These are phyloP conservation scores for Cephalopachus bancanus DNA, from an alignment of 2,797 vertebrate genomes.

Conservation along the genomic window DNA sequence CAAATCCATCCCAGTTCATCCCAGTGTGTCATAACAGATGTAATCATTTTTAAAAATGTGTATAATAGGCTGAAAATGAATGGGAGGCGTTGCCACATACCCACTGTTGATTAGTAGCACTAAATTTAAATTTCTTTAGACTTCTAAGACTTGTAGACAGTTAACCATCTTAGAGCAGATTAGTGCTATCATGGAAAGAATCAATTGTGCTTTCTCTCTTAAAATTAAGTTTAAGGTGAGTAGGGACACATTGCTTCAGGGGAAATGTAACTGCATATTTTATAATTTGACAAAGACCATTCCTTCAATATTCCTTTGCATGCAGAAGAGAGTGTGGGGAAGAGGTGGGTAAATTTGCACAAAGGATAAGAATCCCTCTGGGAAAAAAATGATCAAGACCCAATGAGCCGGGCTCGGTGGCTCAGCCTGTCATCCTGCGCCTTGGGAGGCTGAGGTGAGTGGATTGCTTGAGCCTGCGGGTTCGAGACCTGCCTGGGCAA, in stretches of 20 bases:
- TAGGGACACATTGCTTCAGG: background rate
- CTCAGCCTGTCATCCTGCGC: no score
- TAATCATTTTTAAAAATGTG: background rate
- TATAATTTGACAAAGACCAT: background rate
- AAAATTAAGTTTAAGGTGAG: slow-evolving; percentile 46
- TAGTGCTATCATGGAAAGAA: background rate
- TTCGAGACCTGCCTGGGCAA: no score
- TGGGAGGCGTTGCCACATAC: background rate
- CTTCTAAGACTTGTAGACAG: background rate
- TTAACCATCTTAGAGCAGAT: background rate
- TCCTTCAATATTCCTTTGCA: background rate
- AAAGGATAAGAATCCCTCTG: background rate
- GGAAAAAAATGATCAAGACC: background rate
- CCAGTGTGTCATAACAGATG: background rate
- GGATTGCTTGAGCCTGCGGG: no score
- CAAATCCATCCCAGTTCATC: background rate
- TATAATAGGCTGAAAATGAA: background rate
- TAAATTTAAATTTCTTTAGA: slow-evolving; percentile 24
- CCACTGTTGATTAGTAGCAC: background rate
- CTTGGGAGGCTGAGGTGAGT: no score
- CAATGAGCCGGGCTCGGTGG: background rate
- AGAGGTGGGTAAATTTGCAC: background rate
- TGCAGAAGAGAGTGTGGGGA: background rate
- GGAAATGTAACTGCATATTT: background rate
- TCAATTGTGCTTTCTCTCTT: background rate